phyloP scores from a whole-genome alignment of 2,888 invertebrate genomes.

The Epistrophella euchroma region DNA sequence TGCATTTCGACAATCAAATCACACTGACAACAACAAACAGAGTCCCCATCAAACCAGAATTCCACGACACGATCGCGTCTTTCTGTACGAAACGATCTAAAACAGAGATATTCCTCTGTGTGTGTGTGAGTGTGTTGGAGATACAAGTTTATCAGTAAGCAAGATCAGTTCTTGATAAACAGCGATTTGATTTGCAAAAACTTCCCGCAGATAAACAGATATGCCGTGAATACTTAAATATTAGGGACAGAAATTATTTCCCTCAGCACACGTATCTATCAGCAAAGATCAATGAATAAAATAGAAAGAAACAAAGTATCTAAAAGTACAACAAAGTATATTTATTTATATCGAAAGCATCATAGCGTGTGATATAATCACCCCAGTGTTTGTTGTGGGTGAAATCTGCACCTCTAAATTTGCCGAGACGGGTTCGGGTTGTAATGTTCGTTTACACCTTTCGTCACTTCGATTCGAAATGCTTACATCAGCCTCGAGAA shows the following conservation, averaged over 20 bases:
- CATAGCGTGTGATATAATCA: conserved; percentile 66
- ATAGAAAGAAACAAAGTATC: conserved; percentile 36
- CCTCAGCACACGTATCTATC: not conserved
- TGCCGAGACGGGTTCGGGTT: conserved; percentile 32
- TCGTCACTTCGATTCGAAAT: conserved; percentile 55
- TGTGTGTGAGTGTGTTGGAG: conserved; percentile 20
- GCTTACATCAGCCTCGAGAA: conserved; percentile 63
- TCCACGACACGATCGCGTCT: conserved; percentile 39
- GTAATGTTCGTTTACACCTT: conserved; percentile 54
- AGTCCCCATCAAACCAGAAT: conserved; percentile 66
- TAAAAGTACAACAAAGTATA: conserved; percentile 28
- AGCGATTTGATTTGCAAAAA: conserved; percentile 65
- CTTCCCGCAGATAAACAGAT: conserved; percentile 49
- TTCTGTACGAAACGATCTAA: conserved; percentile 20
- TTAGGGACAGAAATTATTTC: not conserved
- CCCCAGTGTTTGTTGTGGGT: conserved; percentile 56
- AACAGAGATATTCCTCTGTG: not conserved
- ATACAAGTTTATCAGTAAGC: conserved; percentile 56
- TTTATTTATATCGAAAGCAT: conserved; percentile 23
- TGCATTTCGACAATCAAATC: conserved; percentile 65
- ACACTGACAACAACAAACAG: conserved; percentile 40
- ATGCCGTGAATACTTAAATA: conserved; percentile 63
- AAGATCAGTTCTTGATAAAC: conserved; percentile 64
- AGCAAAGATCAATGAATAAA: conserved; percentile 21
- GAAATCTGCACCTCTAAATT: conserved; percentile 60